Conservation (phyloP, 2,797 vertebrate species). For the Lepus townsendii region DNA sequence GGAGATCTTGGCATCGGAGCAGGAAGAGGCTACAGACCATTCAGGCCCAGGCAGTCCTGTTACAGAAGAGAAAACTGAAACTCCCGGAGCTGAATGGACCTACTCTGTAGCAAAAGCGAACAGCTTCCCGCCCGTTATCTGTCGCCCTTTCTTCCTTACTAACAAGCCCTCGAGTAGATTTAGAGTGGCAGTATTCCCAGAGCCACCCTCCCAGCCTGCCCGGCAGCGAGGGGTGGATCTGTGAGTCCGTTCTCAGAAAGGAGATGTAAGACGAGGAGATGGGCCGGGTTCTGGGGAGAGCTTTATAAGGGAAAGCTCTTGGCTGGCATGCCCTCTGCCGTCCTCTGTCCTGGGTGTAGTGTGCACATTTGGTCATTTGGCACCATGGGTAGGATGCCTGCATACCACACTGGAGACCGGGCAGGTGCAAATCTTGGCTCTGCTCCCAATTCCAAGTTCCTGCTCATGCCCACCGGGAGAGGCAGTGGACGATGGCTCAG, state of each 20-base stretch:
- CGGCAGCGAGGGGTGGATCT: not conserved
- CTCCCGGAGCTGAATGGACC: not conserved
- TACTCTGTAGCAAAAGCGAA: not conserved
- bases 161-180: slow-evolving; percentile 21
- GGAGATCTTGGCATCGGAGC: not conserved
- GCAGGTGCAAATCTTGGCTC: too few species aligned
- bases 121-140: not conserved
- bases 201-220: not conserved
- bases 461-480: too few species aligned
- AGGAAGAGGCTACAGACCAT: not conserved
- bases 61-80: slow-evolving; percentile 43
- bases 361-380: not conserved
- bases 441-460: too few species aligned
- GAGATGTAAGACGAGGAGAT: not conserved
- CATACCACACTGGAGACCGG: too few species aligned
- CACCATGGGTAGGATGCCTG: too few species aligned
- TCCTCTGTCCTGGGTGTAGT: not conserved
- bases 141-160: slow-evolving; percentile 12
- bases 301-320: not conserved
- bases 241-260: not conserved
- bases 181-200: not conserved
- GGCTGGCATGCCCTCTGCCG: not conserved
- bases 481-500: too few species aligned
- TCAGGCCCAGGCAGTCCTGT: not conserved
- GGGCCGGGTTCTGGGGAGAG: not conserved